Evolutionary conservation across 2,113 vertebrate genomes (phyloP), one percentile per base, ranked within the genome.

Genomic region (Vulpes vulpes): DNA sequence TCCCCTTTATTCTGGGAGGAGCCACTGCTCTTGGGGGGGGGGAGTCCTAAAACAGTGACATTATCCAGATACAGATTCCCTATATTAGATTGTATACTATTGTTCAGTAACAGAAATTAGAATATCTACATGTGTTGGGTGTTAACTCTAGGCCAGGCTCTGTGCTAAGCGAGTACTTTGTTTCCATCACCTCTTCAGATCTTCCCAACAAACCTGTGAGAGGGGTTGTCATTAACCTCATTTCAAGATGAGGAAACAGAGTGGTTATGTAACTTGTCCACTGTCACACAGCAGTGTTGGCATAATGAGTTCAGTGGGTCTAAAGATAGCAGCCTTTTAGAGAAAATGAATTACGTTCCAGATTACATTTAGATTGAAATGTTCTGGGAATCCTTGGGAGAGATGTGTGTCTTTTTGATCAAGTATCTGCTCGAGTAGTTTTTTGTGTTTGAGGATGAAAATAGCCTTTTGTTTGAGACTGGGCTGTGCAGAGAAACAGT

Each of bases 291-390:
- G 76, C 20, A 23, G 17, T 0, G 0, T 35, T 1, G 32, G 25
- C 25, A 22, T 83, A 16, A 22, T 65, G 71, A 67, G 7, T 59
- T 38, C 79, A 22, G 95, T 17, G 6, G 30, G 14, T 79, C 79
- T 57, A 30, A 8, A 25, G 32, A n/a, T 25, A 5, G 30, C 19
- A 59, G 32, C 27, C 60, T 71, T 85, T 32, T 32, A 69, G 83
- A 92, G 71, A 35, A 89, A 84, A 92, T 35, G 22, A 94, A 62
- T 74, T 64, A 38, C 67, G 8, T 85, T 80, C 83, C 89, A 64
- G 65, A 69, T 89, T 53, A 30, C 43, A 53, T 83, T 65, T 64
- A 89, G 55, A 17, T 82, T 85, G 35, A 73, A 32, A 51, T 30
- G 14, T 89, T 82, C 74, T 30, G 27, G 2, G 53, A 81, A 19